phyloP scores from a whole-genome alignment of 2,797 vertebrate species.

The Myripristis murdjan region DNA sequence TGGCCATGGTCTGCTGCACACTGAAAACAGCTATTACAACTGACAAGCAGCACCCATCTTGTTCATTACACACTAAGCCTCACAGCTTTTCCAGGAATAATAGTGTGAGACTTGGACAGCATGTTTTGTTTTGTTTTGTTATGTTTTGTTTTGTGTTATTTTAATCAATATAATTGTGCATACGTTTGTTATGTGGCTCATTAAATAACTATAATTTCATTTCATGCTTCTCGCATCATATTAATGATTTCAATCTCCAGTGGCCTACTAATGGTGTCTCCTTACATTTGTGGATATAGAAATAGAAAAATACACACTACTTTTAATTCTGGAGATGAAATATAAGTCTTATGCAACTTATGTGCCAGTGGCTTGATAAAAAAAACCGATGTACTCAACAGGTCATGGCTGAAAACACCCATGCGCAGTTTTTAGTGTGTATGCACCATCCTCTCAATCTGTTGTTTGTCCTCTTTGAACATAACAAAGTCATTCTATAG shows the following conservation, averaged over 20 bases:
- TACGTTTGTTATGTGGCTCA: constrained; percentile 2
- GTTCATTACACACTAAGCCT: constrained; percentile 72
- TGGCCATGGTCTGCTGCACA: constrained; percentile 72
- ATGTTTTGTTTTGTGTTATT: too few relatives aligned
- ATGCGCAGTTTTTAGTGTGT: not conserved
- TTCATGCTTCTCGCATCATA: not conserved
- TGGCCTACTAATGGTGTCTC: not conserved
- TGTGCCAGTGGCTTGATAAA: not conserved
- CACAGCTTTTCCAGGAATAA: constrained; percentile 60
- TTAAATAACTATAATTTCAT: constrained; percentile 20
- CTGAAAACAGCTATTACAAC: constrained; percentile 78
- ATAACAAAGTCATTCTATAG: not conserved
- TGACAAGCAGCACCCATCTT: constrained; percentile 77
- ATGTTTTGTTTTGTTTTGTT: too few relatives aligned
- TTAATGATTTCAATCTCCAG: not conserved
- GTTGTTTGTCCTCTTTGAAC: not conserved
- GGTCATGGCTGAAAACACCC: not conserved
- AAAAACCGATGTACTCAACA: not conserved
- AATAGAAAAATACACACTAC: too few relatives aligned
- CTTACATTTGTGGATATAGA: too few relatives aligned
- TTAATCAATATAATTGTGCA: constrained; percentile 12
- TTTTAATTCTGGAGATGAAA: not conserved
- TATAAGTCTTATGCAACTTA: not conserved
- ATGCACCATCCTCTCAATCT: not conserved
- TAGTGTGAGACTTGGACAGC: constrained; percentile 38